phyloP scores from a whole-genome alignment of 2,797 vertebrate species.

The Gambelia wislizenii region DNA sequence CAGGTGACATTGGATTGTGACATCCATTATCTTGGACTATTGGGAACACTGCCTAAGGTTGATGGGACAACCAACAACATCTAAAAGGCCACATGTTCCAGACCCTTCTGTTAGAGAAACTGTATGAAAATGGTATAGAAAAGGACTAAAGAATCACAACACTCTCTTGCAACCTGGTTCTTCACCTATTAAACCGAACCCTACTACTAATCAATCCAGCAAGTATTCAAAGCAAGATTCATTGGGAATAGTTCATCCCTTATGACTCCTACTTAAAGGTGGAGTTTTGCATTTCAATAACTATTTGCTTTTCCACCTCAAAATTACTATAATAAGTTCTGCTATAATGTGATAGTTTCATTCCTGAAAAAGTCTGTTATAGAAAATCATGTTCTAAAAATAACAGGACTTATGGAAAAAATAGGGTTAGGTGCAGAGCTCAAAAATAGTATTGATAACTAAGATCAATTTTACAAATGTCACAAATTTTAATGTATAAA shows the following conservation, averaged over 20 bases:
- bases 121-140: background rate
- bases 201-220: background rate
- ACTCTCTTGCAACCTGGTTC: background rate
- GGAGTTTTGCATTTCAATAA: background rate
- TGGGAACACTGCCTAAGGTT: background rate
- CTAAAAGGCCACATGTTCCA: background rate
- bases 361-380: no score
- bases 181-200: background rate
- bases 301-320: background rate
- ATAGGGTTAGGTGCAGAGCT: no score
- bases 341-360: no score
- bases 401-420: no score
- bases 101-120: background rate
- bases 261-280: background rate
- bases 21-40: background rate
- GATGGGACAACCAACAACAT: background rate
- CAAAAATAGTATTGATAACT: no score
- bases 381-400: no score
- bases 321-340: background rate
- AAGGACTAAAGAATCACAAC: constrained; percentile 7
- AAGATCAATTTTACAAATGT: no score
- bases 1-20: background rate
- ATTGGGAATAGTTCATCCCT: background rate
- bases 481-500: no score
- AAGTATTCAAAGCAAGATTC: background rate